Conservation (phyloP, 2,797 vertebrate species). For the Microtus californicus region DNA sequence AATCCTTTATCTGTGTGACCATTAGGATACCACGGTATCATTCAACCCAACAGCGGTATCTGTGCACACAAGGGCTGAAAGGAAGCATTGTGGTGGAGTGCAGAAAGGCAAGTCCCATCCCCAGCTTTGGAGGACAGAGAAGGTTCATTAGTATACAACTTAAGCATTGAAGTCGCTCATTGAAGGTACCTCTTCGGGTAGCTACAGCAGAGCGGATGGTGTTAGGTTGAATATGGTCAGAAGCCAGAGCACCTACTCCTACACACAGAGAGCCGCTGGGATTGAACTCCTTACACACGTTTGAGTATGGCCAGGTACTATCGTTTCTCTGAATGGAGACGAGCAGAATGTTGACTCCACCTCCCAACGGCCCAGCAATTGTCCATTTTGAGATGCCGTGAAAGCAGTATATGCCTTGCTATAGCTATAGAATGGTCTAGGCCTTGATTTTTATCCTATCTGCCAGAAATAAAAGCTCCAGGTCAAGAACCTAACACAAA, state of each 20-base stretch:
- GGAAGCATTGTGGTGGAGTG: background rate
- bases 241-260: background rate
- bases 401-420: background rate
- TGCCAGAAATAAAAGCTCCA: background rate
- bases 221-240: rapidly evolving
- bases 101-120: background rate
- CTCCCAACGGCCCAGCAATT: background rate
- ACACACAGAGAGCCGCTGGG: background rate
- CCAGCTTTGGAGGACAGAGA: background rate
- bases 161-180: rapidly evolving
- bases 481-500: background rate
- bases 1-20: background rate
- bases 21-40: background rate
- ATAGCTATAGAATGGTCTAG: background rate
- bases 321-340: background rate
- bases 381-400: background rate
- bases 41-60: background rate
- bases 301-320: background rate
- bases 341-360: background rate
- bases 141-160: background rate
- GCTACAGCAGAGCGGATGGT: rapidly evolving
- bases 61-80: too few relatives aligned
- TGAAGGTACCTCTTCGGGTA: rapidly evolving
- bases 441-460: background rate
- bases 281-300: background rate